Conservation (phyloP, 2,888 invertebrate species). For the Oligia fasciuncula region DNA sequence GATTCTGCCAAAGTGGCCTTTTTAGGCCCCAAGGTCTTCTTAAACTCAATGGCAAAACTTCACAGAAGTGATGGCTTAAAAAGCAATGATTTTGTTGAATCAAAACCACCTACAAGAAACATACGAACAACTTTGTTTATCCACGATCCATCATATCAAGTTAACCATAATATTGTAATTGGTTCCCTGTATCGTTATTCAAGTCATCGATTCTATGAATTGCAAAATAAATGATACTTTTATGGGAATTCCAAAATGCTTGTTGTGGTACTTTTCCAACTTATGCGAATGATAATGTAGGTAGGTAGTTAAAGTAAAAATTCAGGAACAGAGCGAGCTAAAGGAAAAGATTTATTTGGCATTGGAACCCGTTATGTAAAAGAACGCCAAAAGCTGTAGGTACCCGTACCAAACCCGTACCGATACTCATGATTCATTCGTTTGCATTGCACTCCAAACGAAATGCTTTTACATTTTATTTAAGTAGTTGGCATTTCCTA, state of each 20-base stretch:
- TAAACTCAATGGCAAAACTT: not conserved
- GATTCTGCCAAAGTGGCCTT: too few relatives aligned
- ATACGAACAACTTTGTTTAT: not conserved
- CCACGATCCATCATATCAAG: not conserved
- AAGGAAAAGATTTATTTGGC: conserved; percentile 56
- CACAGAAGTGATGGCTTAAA: not conserved
- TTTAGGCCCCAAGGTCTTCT: too few relatives aligned
- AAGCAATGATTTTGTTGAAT: not conserved
- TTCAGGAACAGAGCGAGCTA: conserved; percentile 6
- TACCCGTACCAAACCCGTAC: conserved; percentile 13
- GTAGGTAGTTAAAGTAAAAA: conserved; percentile 25
- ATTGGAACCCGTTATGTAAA: conserved; percentile 62
- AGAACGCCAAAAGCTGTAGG: conserved; percentile 53
- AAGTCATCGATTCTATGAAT: conserved; percentile 27
- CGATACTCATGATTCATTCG: conserved; percentile 58
- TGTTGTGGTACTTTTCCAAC: conserved; percentile 8
- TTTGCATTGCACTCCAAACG: conserved; percentile 46
- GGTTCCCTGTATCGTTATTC: not conserved
- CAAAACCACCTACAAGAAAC: not conserved
- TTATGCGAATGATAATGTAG: not conserved
- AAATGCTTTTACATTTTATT: conserved; percentile 37
- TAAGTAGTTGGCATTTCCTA: not conserved
- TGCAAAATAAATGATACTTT: conserved; percentile 13
- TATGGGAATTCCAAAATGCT: conserved; percentile 26
- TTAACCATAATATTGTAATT: not conserved